phyloP scores from a whole-genome alignment of 2,888 invertebrate species.

The Napeogenes sylphis region DNA sequence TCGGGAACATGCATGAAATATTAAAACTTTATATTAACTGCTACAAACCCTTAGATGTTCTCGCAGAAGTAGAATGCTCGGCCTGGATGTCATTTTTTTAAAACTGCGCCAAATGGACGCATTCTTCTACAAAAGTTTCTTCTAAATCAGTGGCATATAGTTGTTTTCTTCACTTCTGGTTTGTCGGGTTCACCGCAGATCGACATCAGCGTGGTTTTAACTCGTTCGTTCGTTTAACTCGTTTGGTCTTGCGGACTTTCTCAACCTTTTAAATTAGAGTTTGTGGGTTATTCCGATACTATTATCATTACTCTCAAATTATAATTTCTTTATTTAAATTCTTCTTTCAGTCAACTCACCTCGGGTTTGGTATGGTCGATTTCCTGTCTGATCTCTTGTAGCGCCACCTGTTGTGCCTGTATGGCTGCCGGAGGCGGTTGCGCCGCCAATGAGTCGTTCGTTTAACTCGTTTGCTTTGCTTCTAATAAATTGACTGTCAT shows the following conservation, averaged over 20 bases:
- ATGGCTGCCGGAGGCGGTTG: constrained; percentile 96
- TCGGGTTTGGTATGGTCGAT: constrained; percentile 95
- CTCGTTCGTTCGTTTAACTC: no score
- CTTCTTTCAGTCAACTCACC: constrained; percentile 38
- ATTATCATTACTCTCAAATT: neutral
- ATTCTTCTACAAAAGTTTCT: no score
- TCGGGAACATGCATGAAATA: no score
- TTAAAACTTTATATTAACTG: no score
- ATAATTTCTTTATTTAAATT: neutral
- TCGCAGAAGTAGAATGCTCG: no score
- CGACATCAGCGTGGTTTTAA: constrained; percentile 93
- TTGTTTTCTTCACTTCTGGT: constrained; percentile 91
- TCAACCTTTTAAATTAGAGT: constrained; percentile 79
- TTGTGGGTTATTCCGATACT: no score
- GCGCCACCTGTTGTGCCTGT: constrained; percentile 93
- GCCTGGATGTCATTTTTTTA: no score
- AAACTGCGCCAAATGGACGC: no score
- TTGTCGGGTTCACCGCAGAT: constrained; percentile 97
- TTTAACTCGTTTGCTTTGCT: no score
- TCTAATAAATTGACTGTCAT: no score
- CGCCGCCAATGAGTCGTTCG: constrained; percentile 88
- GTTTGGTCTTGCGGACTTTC: constrained; percentile 93
- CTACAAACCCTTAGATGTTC: no score
- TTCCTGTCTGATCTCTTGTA: constrained; percentile 92
- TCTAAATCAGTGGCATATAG: no score